Percentiles rank a stretch among this genome's conserved stretches.
Conservation (phyloP, 2,797 vertebrate species). For the Sebastes vulpes region DNA sequence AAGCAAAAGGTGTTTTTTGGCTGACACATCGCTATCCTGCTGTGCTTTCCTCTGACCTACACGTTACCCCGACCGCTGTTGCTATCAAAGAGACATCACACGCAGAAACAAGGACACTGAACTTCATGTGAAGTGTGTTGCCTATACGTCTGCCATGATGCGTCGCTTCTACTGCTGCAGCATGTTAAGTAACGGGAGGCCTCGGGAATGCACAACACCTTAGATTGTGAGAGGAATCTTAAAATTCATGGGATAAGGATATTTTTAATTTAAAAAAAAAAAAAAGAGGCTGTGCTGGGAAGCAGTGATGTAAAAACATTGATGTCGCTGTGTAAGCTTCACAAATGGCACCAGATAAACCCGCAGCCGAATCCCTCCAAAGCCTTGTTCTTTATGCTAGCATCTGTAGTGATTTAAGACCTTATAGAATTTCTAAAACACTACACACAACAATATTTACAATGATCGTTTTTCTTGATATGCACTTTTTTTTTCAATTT, state of each 20-base stretch:
- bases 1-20: constrained; percentile 59
- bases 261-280: constrained; percentile 5
- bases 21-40: constrained; percentile 43
- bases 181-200: constrained; percentile 10
- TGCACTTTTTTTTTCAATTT: constrained; percentile 76
- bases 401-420: constrained; percentile 80
- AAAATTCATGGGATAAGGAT: constrained; percentile 37
- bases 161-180: constrained; percentile 24
- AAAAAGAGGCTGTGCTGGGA: constrained; percentile 51
- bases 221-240: constrained; percentile 42
- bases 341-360: constrained; percentile 75
- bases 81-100: constrained; percentile 29
- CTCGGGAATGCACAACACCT: constrained; percentile 27
- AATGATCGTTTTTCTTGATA: constrained; percentile 78
- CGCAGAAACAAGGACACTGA: not conserved
- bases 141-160: not conserved
- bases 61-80: constrained; percentile 32
- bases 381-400: constrained; percentile 75
- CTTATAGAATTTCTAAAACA: constrained; percentile 78
- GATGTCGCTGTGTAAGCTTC: constrained; percentile 65
- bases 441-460: constrained; percentile 84
- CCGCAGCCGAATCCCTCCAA: constrained; percentile 64
- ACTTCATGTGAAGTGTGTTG: constrained; percentile 9
- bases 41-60: constrained; percentile 35
- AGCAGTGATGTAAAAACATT: constrained; percentile 73